phyloP scores from a whole-genome alignment of 2,888 invertebrate species.

The Parthenolecanium corni region DNA sequence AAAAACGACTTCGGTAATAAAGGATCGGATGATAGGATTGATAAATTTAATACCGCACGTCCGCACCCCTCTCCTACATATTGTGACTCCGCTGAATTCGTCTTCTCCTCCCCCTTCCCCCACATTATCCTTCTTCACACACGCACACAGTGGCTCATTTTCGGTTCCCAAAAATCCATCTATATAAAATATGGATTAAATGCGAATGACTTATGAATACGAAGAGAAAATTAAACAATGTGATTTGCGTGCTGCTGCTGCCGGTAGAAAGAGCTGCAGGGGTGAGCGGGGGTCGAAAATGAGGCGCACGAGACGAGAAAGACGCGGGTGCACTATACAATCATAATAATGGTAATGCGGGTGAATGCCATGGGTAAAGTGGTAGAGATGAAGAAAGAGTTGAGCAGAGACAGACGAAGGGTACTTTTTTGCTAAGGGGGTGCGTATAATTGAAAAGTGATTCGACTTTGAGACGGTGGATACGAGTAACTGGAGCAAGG shows the following conservation, averaged over 20 bases:
- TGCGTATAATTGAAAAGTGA: too few relatives aligned
- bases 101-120: neutral
- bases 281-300: too few relatives aligned
- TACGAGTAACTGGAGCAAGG: too few relatives aligned
- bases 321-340: too few relatives aligned
- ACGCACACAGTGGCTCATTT: neutral
- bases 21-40: slow-evolving; percentile 21
- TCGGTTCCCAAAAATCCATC: slow-evolving; percentile 3
- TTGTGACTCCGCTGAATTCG: neutral
- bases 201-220: slow-evolving; percentile 26
- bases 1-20: slow-evolving; percentile 24
- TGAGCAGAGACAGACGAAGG: too few relatives aligned
- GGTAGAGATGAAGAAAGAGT: too few relatives aligned
- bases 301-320: too few relatives aligned
- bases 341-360: too few relatives aligned
- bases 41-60: slow-evolving; percentile 16
- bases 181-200: slow-evolving; percentile 29
- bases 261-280: neutral
- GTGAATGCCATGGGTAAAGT: too few relatives aligned
- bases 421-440: too few relatives aligned
- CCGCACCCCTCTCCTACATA: neutral
- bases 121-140: too few relatives aligned
- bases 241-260: slow-evolving; percentile 19
- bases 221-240: slow-evolving; percentile 26
- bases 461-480: too few relatives aligned